Base-by-base conservation (phyloP, 2,797 vertebrate species). In the Scomberomorus guttatus region DNA sequence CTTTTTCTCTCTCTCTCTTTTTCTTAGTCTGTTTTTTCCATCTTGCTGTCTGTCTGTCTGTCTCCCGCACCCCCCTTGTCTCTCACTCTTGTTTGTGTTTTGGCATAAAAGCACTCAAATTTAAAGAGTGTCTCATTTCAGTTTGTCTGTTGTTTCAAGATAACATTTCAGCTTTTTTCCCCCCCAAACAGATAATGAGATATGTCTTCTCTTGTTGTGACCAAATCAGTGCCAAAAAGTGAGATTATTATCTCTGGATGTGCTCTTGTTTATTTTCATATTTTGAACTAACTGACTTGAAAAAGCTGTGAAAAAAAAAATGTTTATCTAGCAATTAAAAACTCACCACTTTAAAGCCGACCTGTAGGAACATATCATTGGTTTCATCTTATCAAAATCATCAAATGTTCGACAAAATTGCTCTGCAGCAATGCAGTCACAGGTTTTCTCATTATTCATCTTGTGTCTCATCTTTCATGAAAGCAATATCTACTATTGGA, bases 31-130 rank as follows among this genome's bases (percentile, higher is more conserved):
- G 80, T 90, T 88, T 89, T 87, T 83, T 90, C 80, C 73, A 39
- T 89, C 88, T 89, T 78, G 60, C 94, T 86, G 79, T 58, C 89
- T 89, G 85, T 90, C 87, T 91, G 78, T 77, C 86, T 81, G 52
- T 81, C 93, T 80, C 25, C 58, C 52, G 55, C 65, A 24, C 72
- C 18, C 52, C 15, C 13, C 46, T 46, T 64, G 60, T 56, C 73
- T 76, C 66, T 24, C 57, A 74, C 42, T 57, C 56, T 72, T 84
- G 86, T 92, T 88, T 91, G 75, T 92, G 82, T 88, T 90, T 88
- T 95, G 93, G 95, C 92, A 96, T 96, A 95, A 95, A 88, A 88
- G 75, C 82, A 77, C 80, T 92, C 83, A 83, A 65, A 89, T 86
- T 91, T 89, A 86, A 87, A 93, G 80, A 88, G 84, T 56, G 84